Conservation (phyloP, 37 sponge, comb jelly and placozoan species). For the Spongilla lacustris region DNA sequence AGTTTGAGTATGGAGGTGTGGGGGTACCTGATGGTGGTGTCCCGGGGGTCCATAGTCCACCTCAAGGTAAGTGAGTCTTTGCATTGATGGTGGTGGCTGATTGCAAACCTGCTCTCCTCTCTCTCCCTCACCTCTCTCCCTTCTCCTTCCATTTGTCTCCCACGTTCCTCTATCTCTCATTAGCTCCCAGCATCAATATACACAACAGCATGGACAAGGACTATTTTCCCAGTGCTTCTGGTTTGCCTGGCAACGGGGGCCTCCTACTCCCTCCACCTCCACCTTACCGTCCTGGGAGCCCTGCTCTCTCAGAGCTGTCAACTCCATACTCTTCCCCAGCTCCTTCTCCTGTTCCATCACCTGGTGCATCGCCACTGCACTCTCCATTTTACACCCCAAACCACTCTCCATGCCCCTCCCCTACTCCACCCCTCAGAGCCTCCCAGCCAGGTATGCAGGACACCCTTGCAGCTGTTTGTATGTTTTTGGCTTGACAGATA, state of each 20-base stretch:
- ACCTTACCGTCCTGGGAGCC: slow-evolving; percentile 33
- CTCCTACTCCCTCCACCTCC: slow-evolving; percentile 41
- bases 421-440: slow-evolving; percentile 19
- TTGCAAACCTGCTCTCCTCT: too few relatives aligned
- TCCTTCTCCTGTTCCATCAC: slow-evolving; percentile 57
- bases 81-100: too few relatives aligned
- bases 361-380: slow-evolving; percentile 59
- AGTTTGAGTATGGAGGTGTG: not conserved
- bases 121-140: too few relatives aligned
- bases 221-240: not conserved
- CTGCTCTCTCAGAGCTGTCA: slow-evolving; percentile 47
- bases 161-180: slow-evolving; percentile 38
- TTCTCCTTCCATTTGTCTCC: not conserved
- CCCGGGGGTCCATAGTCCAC: not conserved
- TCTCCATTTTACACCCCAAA: slow-evolving; percentile 50
- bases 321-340: slow-evolving; percentile 33
- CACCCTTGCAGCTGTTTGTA: not conserved
- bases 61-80: not conserved
- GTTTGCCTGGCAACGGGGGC: not conserved
- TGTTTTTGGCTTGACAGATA: not conserved
- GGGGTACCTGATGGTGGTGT: not conserved
- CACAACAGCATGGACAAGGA: slow-evolving; percentile 1
- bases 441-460: slow-evolving; percentile 8
- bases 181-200: slow-evolving; percentile 29
- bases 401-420: slow-evolving; percentile 54